Percentiles rank a stretch among this genome's conserved stretches.
These are phyloP conservation scores for Anhinga rufa DNA, from an alignment of 2,113 vertebrate species.

Conservation along the genomic window DNA sequence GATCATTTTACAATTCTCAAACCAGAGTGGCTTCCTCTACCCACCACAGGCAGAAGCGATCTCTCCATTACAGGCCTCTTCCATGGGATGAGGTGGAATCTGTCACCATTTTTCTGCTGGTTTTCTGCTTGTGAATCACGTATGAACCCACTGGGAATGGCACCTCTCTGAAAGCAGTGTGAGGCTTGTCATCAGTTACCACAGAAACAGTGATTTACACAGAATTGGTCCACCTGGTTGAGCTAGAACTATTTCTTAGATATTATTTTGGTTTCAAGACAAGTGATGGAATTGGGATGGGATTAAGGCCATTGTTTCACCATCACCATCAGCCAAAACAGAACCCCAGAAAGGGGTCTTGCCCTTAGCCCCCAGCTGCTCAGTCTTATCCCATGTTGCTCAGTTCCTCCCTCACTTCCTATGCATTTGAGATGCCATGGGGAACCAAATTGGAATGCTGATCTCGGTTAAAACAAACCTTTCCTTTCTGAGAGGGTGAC, in stretches of 20 bases:
- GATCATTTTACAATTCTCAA: not conserved
- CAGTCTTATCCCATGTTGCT: not conserved
- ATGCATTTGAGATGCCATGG: no score
- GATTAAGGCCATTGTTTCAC: not conserved
- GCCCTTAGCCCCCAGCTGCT: not conserved
- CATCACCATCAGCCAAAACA: not conserved
- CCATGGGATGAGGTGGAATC: not conserved
- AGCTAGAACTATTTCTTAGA: not conserved
- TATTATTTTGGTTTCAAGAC: not conserved
- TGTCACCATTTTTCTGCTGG: not conserved
- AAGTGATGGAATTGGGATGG: not conserved
- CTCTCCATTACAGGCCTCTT: not conserved
- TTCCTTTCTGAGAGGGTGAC: not conserved
- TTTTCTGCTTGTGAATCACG: not conserved
- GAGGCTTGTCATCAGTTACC: not conserved
- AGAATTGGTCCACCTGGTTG: not conserved
- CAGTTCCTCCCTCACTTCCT: not conserved
- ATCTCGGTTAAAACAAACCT: not conserved
- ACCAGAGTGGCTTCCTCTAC: not conserved
- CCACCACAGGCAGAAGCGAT: fast-evolving
- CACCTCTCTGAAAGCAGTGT: not conserved
- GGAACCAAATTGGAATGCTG: not conserved
- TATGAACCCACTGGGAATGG: not conserved
- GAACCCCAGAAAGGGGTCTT: not conserved
- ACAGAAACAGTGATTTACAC: not conserved